Evolutionary conservation across 2,888 invertebrate genomes (phyloP).

Genomic region (Platycheirus albimanus): DNA sequence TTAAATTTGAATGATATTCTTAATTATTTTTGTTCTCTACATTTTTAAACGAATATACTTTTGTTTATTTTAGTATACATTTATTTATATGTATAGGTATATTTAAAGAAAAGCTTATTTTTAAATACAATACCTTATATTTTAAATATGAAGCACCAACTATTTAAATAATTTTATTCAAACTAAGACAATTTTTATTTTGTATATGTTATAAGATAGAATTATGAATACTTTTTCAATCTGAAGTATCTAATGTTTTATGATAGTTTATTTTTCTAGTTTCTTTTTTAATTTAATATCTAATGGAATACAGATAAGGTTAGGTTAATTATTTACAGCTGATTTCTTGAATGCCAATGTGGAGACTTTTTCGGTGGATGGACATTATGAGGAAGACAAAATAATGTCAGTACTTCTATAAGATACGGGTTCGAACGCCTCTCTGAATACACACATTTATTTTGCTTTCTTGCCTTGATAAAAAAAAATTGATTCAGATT

Average conservation of each 20-base stretch:
- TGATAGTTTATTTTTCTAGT: conserved; percentile 13
- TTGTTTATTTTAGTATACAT: not conserved
- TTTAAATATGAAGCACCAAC: conserved; percentile 49
- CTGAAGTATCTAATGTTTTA: conserved; percentile 19
- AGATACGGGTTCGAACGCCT: too few species aligned
- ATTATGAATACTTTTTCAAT: too few species aligned
- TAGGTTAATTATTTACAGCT: conserved; percentile 39
- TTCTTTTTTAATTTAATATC: conserved; percentile 17
- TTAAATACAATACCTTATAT: conserved; percentile 14
- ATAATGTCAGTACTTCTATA: too few species aligned
- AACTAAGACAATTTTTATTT: too few species aligned
- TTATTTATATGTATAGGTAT: not conserved
- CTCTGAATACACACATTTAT: too few species aligned
- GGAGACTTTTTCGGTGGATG: conserved; percentile 21
- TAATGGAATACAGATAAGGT: conserved; percentile 32
- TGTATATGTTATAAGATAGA: too few species aligned
- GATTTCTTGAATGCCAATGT: not conserved
- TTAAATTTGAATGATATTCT: too few species aligned
- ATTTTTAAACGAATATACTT: not conserved
- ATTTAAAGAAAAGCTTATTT: not conserved
- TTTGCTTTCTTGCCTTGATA: too few species aligned
- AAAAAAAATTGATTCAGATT: too few species aligned
- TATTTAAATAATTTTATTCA: too few species aligned
- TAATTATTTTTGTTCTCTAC: not conserved
- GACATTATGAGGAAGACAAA: not conserved